Base-by-base conservation (phyloP, 2,888 invertebrate species). In the Drosophila stalkeri region DNA sequence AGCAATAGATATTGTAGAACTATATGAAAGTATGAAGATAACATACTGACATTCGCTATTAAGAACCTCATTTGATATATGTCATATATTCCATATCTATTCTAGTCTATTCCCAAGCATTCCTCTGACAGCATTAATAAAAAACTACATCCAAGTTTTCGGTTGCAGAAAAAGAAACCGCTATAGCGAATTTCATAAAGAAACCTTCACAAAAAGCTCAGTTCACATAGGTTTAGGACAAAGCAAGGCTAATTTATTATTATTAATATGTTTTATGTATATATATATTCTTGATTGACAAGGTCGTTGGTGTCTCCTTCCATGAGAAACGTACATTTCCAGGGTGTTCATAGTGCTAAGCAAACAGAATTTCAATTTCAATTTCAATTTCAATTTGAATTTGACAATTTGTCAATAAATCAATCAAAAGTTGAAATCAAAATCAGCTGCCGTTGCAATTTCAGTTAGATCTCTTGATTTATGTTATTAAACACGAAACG, bases 401-500 rank as follows among this genome's bases (percentile, higher is more conserved):
- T 63, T 43, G 16, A 55, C 65, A 74, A 64, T 67, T 62, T 64
- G 64, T 27, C 67, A 67, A 78, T 78, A 79, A 75, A 75, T 78
- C 77, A 72, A 79, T 79, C 72, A 67, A 51, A 35, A 57, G 33
- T 27, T 39, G 33, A 77, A 69, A 69, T 49, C n/a, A 27, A 64
- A 69, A 67, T 64, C 71, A 71, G 39, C 66, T 66, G 60, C 61
- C 51, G 72, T 56, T 74, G 75, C 75, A 79, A 72, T 74, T 74
- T 56, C 55, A 59, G 39, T 20, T 33, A 49, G 63, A 70, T 70
- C 64, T 72, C 44, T 71, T 85, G 77, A 79, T 83, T 81, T 71
- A 81, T 80, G 76, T 67, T 64, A 69, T 64, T 77, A 77, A 81
- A 70, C 46, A 51, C 63, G 47, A 80, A 84, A 81, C 84, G 80